phyloP scores from a whole-genome alignment of 2,797 vertebrate species.

The Notoglanidium macrostoma region DNA sequence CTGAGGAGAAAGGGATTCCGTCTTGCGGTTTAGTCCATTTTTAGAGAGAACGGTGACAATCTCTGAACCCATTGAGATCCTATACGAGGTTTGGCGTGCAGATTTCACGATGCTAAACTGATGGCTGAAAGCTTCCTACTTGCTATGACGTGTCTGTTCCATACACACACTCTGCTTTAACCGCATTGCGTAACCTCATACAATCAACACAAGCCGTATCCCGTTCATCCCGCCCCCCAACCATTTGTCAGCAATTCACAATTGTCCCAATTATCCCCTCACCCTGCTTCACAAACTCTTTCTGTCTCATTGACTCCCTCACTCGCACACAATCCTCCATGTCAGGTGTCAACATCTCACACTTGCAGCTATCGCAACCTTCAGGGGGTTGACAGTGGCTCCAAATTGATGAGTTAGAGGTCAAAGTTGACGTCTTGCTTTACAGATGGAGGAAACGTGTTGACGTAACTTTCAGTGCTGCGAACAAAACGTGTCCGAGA shows the following conservation, averaged over 20 bases:
- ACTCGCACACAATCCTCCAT: not conserved
- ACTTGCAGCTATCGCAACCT: constrained; percentile 56
- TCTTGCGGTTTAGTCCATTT: not conserved
- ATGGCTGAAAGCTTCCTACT: not conserved
- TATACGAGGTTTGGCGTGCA: not conserved
- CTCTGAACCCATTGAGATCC: not conserved
- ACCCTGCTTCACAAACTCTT: constrained; percentile 6
- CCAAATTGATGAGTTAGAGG: constrained; percentile 73
- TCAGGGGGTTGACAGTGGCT: constrained; percentile 64
- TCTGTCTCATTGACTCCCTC: not conserved
- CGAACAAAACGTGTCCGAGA: constrained; percentile 69
- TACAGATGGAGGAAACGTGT: constrained; percentile 73
- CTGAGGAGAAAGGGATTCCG: not conserved
- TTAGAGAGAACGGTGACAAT: not conserved
- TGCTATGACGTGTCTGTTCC: not conserved
- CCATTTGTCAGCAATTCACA: constrained; percentile 22
- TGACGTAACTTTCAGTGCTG: constrained; percentile 61
- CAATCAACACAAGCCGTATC: not conserved
- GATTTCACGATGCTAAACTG: not conserved
- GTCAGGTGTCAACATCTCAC: constrained; percentile 44
- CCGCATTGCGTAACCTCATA: too few species aligned
- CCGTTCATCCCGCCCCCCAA: not conserved
- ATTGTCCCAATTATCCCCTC: constrained; percentile 29
- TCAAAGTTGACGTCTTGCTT: constrained; percentile 68
- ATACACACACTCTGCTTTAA: not conserved